Percentiles rank a stretch among this genome's conserved stretches.
These are phyloP conservation scores for Trichonephila clavata DNA, from an alignment of 1,140 invertebrate species.

Conservation along the genomic window DNA sequence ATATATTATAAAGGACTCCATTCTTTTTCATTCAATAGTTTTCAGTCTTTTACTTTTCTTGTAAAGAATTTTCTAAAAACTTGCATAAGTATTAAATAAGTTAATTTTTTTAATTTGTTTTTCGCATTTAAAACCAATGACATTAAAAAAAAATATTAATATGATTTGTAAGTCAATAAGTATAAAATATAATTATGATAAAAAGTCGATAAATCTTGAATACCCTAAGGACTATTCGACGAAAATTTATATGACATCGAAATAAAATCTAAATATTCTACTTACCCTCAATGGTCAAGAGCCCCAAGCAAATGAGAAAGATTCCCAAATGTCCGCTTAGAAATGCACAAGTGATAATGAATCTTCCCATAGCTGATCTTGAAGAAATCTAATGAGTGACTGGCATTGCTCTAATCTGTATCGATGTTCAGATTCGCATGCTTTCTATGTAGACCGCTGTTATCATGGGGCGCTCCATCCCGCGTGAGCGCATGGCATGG, in stretches of 20 bases:
- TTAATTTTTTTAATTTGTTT: no score
- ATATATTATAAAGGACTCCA: no score
- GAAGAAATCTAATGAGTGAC: background rate
- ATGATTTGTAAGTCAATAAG: no score
- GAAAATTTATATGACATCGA: background rate
- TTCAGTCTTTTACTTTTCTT: no score
- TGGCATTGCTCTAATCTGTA: background rate
- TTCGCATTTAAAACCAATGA: no score
- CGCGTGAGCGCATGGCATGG: slow-evolving; percentile 24
- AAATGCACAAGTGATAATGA: background rate
- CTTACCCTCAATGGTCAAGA: background rate
- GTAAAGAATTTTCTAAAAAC: no score
- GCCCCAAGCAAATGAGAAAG: background rate
- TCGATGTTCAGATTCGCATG: background rate
- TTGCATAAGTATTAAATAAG: no score
- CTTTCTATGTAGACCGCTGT: background rate
- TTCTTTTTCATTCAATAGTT: no score
- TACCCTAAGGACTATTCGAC: no score
- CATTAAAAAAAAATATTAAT: no score
- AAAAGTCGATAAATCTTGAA: no score
- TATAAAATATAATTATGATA: no score
- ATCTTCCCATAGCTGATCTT: slow-evolving; percentile 1
- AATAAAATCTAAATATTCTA: background rate
- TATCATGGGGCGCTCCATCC: background rate
- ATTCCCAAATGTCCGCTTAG: background rate